Base-by-base conservation (phyloP, 2,113 vertebrate genomes). In the Papio anubis region DNA sequence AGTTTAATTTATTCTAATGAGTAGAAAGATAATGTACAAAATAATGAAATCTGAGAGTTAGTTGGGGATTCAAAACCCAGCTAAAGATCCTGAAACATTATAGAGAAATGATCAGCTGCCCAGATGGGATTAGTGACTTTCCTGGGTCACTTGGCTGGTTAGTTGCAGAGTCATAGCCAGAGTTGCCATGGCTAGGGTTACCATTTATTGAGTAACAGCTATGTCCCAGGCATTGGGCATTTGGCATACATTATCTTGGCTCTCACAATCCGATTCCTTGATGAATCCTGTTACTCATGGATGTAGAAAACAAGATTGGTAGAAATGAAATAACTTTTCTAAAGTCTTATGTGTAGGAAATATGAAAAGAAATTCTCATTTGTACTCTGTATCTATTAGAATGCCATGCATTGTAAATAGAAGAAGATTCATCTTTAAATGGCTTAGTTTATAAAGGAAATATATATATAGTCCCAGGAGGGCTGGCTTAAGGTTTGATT, bases 1-100 rank as follows among this genome's bases (percentile, higher is more conserved):
- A 93, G 50, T 50, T 94, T n/a, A 83, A 88, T 81, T 86, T 50
- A 96, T 48, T 96, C 50, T 48, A 94, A 85, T 79, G 68, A 88
- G 27, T 90, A 68, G 72, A 95, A 95, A 86, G 79, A 93, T 68
- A 59, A 86, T 59, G 40, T 35, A 81, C 18, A 96, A 61, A 95
- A 76, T 84, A 91, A 66, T 81, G 32, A 96, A 68, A 78, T 82
- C 50, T 90, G 25, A 32, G 45, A 61, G 21, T n/a, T 72, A 8
- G 40, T 20, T 88, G 5, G 40, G 79, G 43, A 6, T 79, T 89
- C 45, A 64, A 45, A 79, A 64, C 73, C 17, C 25, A 84, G 8
- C 1, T 30, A 79, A 80, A 50, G 16, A 57, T 16, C 64, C 27
- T 38, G 0, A 75, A 68, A 93, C 48, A 57, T 12, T 45, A 20